Evolutionary conservation across 2,797 vertebrate species (phyloP), one percentile per base, ranked within the genome.

Genomic region (Cirrhinus mrigala): DNA sequence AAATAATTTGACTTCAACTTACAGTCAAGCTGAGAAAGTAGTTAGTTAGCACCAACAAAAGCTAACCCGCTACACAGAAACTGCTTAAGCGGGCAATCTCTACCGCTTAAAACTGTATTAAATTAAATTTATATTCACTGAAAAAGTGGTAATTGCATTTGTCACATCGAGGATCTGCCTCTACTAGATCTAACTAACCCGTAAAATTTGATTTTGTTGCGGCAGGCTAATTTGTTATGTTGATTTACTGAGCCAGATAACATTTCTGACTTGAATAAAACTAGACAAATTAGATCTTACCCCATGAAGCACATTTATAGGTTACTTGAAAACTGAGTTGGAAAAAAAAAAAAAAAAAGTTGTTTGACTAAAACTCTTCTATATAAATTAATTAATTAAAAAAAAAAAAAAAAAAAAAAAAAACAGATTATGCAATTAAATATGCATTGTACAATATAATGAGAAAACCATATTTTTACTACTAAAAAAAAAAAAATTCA

Each of bases 1-100:
- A 50, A 80, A 80, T 50, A 52, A 81, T 69, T n/a, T 37, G 20
- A 33, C 44, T 76, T 83, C 44, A 74, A 50, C 73, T 76, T 48
- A 16, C 24, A 69, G 62, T 46, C 50, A 69, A 29, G 48, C 48
- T 15, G 8, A 69, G 56, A 58, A 37, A 48, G 11, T 82, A 76
- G 27, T 29, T 33, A 27, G 66, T 1, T 40, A 48, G 15, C 27
- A 12, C 27, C 52, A 64, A 50, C 56, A 64, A 7, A 83, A 62
- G 52, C 20, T 56, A 76, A 16, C 52, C n/a, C 1, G 8, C 74
- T n/a, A 58, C 29, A 77, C 3, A 24, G 33, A 44, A 77, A n/a
- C 52, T 77, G 40, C 50, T 81, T 44, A 44, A 37, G 27, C 2
- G 18, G 22, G 46, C 79, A 52, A 58, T 44, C 44, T 58, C 50